Evolutionary conservation across 2,888 invertebrate genomes (phyloP), one percentile per base, ranked within the genome.

Genomic region (Athetis lepigone): DNA sequence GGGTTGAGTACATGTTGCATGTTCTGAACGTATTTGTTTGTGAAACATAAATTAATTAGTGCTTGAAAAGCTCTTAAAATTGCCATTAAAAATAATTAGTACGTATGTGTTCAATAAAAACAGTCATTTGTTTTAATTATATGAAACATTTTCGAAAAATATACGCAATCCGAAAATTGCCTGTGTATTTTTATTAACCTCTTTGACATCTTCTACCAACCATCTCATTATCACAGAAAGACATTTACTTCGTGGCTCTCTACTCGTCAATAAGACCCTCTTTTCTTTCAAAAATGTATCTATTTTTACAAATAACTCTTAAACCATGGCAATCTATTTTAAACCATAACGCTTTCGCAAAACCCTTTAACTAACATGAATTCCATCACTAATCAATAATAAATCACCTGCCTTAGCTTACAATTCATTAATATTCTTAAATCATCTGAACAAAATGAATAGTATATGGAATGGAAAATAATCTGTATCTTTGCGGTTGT

Each of bases 381-480:
- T 39, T 64, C 54, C 63, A 54, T 55, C 55, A 16, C 13, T 19
- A 16, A 1, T 0, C 29, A 54, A 33, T 37, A 56, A 56, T 58
- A 70, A 71, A 75, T 77, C 64, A 72, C 61, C 27, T 56, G 65
- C 64, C 61, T 21, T 47, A 60, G n/a, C n/a, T 40, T 59, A 60
- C 58, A 65, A 56, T 51, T 64, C 56, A 71, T 71, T 72, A 65
- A 69, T 63, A 47, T 63, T 64, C 65, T 57, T 49, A 60, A 63
- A 69, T 77, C 63, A 69, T 55, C 49, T 37, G 49, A 9, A 54
- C 62, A 51, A 68, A 65, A 68, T 74, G 49, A 67, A 74, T 77
- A 69, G 63, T 56, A 66, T 50, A 51, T 21, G 21, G 21, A 47
- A 40, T 40, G 43, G 33, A 64, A 51, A 64, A 36, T 61, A n/a